Percentiles rank a stretch among this genome's conserved stretches.
Conservation (phyloP, 2,797 vertebrate species). For the Chanos chanos region DNA sequence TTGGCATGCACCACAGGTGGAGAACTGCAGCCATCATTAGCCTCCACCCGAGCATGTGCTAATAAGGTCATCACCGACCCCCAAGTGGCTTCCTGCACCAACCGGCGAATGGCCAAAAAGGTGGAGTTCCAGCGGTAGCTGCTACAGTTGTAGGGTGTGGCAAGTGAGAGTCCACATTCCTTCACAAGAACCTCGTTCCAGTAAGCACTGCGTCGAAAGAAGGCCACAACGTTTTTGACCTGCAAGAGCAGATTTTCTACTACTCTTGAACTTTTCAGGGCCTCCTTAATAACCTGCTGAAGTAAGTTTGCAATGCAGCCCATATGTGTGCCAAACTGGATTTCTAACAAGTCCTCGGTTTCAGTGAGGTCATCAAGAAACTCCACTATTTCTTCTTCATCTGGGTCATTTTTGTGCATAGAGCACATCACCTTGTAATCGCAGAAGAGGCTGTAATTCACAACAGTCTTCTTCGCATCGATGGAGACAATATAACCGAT, state of each 20-base stretch:
- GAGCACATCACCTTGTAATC: conserved; percentile 69
- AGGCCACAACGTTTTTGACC: conserved; percentile 68
- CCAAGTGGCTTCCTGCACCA: conserved; percentile 65
- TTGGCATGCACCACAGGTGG: conserved; percentile 66
- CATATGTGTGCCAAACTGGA: conserved; percentile 58
- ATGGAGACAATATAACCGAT: conserved; percentile 69
- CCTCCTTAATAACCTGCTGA: conserved; percentile 69
- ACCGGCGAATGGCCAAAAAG: conserved; percentile 57
- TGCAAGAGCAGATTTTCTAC: conserved; percentile 70
- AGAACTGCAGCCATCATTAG: conserved; percentile 49
- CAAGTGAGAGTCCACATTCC: conserved; percentile 63
- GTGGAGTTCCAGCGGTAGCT: conserved; percentile 70
- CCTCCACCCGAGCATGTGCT: conserved; percentile 66
- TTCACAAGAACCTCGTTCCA: conserved; percentile 71
- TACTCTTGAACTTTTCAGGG: conserved; percentile 68
- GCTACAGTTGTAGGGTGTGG: conserved; percentile 41
- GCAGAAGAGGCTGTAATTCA: conserved; percentile 64
- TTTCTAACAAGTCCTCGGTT: conserved; percentile 53
- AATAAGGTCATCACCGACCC: conserved; percentile 59
- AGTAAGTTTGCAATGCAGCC: conserved; percentile 58
- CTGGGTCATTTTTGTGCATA: conserved; percentile 58
- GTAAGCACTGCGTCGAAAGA: conserved; percentile 67
- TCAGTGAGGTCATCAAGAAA: conserved; percentile 62
- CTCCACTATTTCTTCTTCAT: conserved; percentile 61
- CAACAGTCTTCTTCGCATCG: conserved; percentile 63